Base-by-base conservation (phyloP, 2,797 vertebrate genomes). In the Melanotaenia parkinsoni region DNA sequence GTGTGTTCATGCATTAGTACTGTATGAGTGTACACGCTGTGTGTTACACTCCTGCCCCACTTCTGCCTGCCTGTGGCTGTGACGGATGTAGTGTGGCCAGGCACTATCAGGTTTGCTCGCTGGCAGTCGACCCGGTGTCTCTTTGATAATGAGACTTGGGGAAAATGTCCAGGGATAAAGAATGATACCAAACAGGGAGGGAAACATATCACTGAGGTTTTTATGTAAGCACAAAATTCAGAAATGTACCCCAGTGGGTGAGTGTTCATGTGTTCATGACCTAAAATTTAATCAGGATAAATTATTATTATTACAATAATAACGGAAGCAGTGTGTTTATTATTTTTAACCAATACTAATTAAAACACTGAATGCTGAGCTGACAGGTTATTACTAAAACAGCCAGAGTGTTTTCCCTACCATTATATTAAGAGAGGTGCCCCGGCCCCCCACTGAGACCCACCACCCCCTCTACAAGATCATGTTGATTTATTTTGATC, bases 61-160 rank as follows among this genome's bases (percentile, higher is more conserved):
- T 78, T 60, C 45, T 72, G 66, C 76, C 63, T 78, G 74, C 54
- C 78, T 53, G 47, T 68, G 57, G 59, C 74, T 81, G 59, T 82
- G 60, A 76, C 77, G 58, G 63, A 63, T 73, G 72, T 40, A 38
- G 57, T 61, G 76, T 64, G 77, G 74, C 75, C 68, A 68, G 76
- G 78, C 77, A 58, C 61, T 88, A 85, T 88, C 85, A 79, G 70
- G 66, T 79, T n/a, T 60, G 74, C 80, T 80, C 86, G 90, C 72
- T 87, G 83, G 74, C 86, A 85, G 74, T 74, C 38, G 30, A 79
- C 51, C 72, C 67, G 79, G 35, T 72, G 67, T 58, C 63, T 87
- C 77, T 74, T 59, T 67, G 88, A 91, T 88, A 88, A 88, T 77
- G 77, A 81, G 62, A 72, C 65, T 69, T 64, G 16, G 67, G 72